Evolutionary conservation across 2,888 invertebrate species (phyloP), one percentile per base, ranked within the genome.

Genomic region (Scelioninae gen. 1): DNA sequence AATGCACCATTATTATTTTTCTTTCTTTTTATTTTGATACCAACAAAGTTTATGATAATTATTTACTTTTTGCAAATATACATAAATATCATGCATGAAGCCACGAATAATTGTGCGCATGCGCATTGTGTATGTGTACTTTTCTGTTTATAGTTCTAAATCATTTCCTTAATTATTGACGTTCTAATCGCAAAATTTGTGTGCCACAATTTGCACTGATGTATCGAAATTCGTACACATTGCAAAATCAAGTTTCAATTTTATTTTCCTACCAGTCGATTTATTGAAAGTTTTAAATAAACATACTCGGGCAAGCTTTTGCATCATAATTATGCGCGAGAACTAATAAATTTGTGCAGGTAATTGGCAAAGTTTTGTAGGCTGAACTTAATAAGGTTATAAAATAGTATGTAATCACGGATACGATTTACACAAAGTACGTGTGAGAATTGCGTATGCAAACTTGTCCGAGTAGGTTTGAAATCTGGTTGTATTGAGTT

Each of bases 351-450:
- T 63, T 63, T 31, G 34, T 3, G 47, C 62, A 6, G 32, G 47
- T 47, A 62, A 47, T 62, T 62, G 32, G 62, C 31, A 62, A 62
- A 62, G 62, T 62, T 62, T 15, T 38, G 7, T 16, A 56, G 38
- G 38, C 13, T 56, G 16, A 16, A 10, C 56, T 56, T 56, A 56
- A 38, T 38, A 38, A 32, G 38, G 38, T 38, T 11, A 23, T 38
- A 58, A 40, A 58, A 40, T 58, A 23, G 40, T 58, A 38, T n/a
- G 58, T 23, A 58, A 58, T 58, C 40, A 23, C 40, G 29, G 0
- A 38, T 3, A 40, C 29, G n/a, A 58, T 58, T 58, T 58, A 58
- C 43, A 56, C 38, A 38, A 32, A 31, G 40, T 40, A 51, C 51
- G 51, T 15, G 40, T 40, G 8, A 34, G 8, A 34, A 34, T 34